Base-by-base conservation (phyloP, 2,113 vertebrate species). In the Taurulus bubalis region DNA sequence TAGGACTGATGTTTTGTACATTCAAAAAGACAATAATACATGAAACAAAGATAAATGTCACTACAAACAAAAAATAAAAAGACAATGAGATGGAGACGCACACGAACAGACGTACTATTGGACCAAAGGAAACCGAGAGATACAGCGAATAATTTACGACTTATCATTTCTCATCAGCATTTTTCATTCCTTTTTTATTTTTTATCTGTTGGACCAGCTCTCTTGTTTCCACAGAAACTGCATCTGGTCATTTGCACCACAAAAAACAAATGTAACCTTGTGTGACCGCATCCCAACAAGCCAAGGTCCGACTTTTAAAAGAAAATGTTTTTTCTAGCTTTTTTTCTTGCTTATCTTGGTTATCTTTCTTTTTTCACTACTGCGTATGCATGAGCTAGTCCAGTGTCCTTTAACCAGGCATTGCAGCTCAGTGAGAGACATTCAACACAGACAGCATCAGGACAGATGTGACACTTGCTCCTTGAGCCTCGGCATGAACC, bases 381-480 rank as follows among this genome's bases (percentile, higher is more conserved):
- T 42, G 20, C 53, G 56, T 55, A 15, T 79, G 24, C 30, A 18
- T 26, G 32, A 47, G 26, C 63, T 76, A 42, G 65, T 38, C 71
- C 47, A 22, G 6, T 22, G 68, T 77, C 30, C 8, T 40, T 60
- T 73, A 42, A 53, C 36, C 56, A 10, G 34, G 22, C 12, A 1
- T 8, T 45, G 36, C 74, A 32, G 66, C 80, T 65, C 64, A 24
- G n/a, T 38, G n/a, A 58, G 68, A 79, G 71, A 83, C 26, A 22
- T 82, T 74, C 49, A 70, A 5, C 67, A 22, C 4, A 40, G 70
- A 65, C 75, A 15, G 49, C 77, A n/a, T 38, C 72, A 15, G 65
- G 73, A 79, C 76, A 58, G 72, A 83, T 86, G 80, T 79, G 68
- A 55, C 71, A 16, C 26, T 76, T 32, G 59, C 55, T 22, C 26